phyloP scores from a whole-genome alignment of 2,888 invertebrate genomes.

The Cheilosia impressa region DNA sequence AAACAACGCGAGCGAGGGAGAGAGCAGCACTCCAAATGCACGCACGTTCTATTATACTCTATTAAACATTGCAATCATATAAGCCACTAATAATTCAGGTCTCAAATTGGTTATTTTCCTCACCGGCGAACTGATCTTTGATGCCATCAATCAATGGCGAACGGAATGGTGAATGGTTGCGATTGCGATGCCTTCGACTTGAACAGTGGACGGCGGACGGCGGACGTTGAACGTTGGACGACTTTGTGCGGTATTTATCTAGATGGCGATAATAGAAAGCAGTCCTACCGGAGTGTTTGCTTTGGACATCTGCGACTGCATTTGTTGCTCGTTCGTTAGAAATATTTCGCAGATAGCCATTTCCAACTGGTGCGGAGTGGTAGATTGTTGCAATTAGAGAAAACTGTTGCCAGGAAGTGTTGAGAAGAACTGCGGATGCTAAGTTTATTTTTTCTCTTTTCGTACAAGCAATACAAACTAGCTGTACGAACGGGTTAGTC shows the following conservation, averaged over 20 bases:
- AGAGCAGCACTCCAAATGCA: conserved; percentile 25
- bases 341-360: conserved; percentile 2
- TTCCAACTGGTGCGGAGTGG: neutral
- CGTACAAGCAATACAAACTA: too few species aligned
- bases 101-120: conserved; percentile 35
- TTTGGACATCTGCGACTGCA: conserved; percentile 36
- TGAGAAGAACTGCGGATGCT: neutral
- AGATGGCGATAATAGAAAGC: conserved; percentile 57
- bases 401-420: conserved; percentile 1
- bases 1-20: neutral
- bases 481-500: too few species aligned
- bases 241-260: conserved; percentile 10
- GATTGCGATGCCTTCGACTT: conserved; percentile 11
- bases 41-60: conserved; percentile 48
- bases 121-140: conserved; percentile 43
- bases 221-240: neutral
- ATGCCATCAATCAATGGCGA: conserved; percentile 51
- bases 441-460: neutral
- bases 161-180: conserved; percentile 13
- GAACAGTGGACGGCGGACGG: neutral
- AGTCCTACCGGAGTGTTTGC: conserved; percentile 39
- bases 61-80: conserved; percentile 39
- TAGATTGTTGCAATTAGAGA: conserved; percentile 8
- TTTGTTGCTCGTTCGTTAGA: conserved; percentile 17
- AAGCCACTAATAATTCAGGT: conserved; percentile 49